Evolutionary conservation across 2,797 vertebrate species (phyloP).

Genomic region (Falco columbarius): DNA sequence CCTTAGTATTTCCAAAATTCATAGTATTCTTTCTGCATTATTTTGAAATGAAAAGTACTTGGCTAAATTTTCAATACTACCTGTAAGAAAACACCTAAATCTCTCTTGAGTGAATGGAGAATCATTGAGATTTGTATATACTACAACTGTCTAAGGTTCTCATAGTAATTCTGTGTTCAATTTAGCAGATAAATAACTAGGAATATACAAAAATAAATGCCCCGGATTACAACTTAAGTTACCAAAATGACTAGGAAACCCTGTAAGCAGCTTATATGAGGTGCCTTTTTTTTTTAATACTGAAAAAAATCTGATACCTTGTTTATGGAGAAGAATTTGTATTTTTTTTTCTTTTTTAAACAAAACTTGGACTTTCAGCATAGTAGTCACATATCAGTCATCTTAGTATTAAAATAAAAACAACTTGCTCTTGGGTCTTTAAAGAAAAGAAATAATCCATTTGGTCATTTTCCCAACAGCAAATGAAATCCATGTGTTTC

Average conservation of each 20-base stretch:
- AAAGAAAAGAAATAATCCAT: background rate
- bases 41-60: background rate
- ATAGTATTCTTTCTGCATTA: background rate
- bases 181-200: background rate
- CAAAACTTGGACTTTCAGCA: background rate
- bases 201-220: background rate
- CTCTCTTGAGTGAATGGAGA: background rate
- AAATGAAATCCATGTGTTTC: background rate
- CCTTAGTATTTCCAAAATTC: background rate
- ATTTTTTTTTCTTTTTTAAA: background rate
- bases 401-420: background rate
- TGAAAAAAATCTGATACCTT: background rate
- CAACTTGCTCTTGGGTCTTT: background rate
- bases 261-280: background rate
- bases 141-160: background rate
- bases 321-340: background rate
- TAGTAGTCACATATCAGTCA: background rate
- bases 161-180: background rate
- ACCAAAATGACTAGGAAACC: background rate
- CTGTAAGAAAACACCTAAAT: background rate
- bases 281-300: background rate
- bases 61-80: background rate
- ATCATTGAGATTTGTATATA: background rate
- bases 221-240: background rate
- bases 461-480: background rate